These are phyloP conservation scores for Drosophila lacteicornis DNA, from an alignment of 1,140 invertebrate species.

Conservation along the genomic window DNA sequence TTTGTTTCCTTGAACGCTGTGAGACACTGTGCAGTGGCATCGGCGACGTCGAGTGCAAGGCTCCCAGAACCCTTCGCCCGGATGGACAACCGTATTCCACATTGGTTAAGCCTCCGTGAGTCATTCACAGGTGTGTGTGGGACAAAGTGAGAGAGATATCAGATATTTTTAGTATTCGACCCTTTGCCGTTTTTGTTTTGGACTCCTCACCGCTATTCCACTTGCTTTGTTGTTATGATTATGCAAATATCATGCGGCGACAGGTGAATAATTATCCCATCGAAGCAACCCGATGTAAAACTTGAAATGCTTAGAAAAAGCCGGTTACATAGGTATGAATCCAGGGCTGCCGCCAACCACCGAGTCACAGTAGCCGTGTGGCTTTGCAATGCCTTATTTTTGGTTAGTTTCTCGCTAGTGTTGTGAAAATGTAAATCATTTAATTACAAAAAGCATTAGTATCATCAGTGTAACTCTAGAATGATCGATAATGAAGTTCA, in stretches of 20 bases:
- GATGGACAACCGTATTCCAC: not conserved
- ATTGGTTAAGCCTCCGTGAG: constrained; percentile 45
- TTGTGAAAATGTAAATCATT: not conserved
- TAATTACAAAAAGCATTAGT: too few relatives aligned
- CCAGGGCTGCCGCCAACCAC: constrained; percentile 33
- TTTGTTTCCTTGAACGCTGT: not conserved
- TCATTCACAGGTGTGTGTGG: constrained; percentile 50
- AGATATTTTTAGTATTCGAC: constrained; percentile 63
- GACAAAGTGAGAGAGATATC: constrained; percentile 22
- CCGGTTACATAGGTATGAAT: constrained; percentile 32
- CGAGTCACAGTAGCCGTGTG: not conserved
- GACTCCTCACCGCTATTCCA: constrained; percentile 33
- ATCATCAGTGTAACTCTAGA: too few relatives aligned
- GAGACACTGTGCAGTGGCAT: constrained; percentile 3
- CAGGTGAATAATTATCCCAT: constrained; percentile 72
- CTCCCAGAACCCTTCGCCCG: constrained; percentile 2
- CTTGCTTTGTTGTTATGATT: constrained; percentile 61
- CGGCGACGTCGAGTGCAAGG: not conserved
- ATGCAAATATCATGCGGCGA: constrained; percentile 61
- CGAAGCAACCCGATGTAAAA: constrained; percentile 32
- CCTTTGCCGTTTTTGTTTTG: constrained; percentile 51
- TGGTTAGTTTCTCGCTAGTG: not conserved
- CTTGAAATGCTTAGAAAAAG: constrained; percentile 46
- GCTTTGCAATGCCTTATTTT: not conserved
- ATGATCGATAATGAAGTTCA: too few relatives aligned